phyloP scores from a whole-genome alignment of 2,113 vertebrate species.

The Procapra przewalskii region DNA sequence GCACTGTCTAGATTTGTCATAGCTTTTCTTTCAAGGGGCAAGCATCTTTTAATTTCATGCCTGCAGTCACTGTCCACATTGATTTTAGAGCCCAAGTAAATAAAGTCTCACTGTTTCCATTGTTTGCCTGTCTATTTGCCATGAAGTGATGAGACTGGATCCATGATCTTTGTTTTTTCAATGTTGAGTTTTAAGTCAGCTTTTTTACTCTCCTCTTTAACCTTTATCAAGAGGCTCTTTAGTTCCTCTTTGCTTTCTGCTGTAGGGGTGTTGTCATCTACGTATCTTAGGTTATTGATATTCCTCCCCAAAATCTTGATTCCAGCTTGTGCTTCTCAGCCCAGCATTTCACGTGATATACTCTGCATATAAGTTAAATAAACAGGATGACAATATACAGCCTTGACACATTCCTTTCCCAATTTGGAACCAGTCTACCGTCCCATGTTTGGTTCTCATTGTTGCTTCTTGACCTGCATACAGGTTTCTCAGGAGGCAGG shows the following conservation, averaged over 20 bases:
- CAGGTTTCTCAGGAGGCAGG: not conserved
- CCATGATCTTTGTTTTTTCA: not conserved
- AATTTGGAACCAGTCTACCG: not conserved
- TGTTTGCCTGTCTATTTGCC: not conserved
- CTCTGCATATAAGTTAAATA: not conserved
- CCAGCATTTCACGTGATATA: not conserved
- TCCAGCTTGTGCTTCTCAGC: not conserved
- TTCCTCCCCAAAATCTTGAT: not conserved
- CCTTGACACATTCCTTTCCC: not conserved
- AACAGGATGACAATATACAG: not conserved
- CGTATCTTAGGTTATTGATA: not conserved
- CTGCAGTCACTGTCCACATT: not conserved
- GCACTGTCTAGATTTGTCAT: not conserved
- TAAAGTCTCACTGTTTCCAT: not conserved
- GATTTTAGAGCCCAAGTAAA: not conserved
- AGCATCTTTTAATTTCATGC: not conserved
- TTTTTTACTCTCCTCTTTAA: not conserved
- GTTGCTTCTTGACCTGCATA: not conserved
- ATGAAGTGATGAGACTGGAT: not conserved
- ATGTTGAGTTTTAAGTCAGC: not conserved
- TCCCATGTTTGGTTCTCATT: not conserved
- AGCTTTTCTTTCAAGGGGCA: not conserved
- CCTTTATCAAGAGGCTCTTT: not conserved
- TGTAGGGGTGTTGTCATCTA: not conserved
- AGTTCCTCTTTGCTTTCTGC: not conserved